Percentiles rank a stretch among this genome's conserved stretches.
Evolutionary conservation across 2,113 vertebrate genomes (phyloP).

Genomic region (Heterotilapia buettikoferi): DNA sequence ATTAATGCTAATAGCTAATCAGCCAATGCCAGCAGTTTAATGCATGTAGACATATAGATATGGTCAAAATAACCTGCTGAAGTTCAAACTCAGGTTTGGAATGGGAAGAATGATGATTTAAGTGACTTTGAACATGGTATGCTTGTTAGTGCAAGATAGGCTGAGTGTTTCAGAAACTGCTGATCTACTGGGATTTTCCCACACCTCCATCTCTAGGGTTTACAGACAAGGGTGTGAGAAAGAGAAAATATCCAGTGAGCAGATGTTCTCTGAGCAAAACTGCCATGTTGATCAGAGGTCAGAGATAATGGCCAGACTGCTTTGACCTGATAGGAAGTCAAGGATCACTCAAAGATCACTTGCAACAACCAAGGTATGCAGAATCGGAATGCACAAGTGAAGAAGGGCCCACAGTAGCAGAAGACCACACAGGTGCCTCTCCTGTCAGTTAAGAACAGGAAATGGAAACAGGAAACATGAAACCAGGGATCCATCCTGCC

Average conservation of each 20-base stretch:
- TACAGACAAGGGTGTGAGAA: background rate
- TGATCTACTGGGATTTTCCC: background rate
- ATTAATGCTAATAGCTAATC: background rate
- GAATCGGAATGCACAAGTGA: background rate
- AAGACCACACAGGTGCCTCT: background rate
- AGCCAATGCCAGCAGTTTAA: background rate
- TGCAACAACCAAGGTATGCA: background rate
- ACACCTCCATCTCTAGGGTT: background rate
- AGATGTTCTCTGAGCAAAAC: background rate
- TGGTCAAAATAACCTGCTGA: background rate
- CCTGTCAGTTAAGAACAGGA: background rate
- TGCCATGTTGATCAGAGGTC: background rate
- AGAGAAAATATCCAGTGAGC: background rate
- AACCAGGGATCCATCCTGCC: background rate
- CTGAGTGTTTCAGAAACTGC: background rate
- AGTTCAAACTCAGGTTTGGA: background rate
- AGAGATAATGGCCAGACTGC: background rate
- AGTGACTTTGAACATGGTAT: background rate
- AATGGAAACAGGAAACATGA: background rate
- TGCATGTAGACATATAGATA: background rate
- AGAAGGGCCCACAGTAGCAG: background rate
- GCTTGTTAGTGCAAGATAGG: background rate
- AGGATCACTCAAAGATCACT: background rate
- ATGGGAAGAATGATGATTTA: background rate
- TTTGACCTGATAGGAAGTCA: background rate